Evolutionary conservation across 92 coral and sea anemone species (phyloP), one percentile per base, ranked within the genome.

Genomic region (Siderastrea siderea): DNA sequence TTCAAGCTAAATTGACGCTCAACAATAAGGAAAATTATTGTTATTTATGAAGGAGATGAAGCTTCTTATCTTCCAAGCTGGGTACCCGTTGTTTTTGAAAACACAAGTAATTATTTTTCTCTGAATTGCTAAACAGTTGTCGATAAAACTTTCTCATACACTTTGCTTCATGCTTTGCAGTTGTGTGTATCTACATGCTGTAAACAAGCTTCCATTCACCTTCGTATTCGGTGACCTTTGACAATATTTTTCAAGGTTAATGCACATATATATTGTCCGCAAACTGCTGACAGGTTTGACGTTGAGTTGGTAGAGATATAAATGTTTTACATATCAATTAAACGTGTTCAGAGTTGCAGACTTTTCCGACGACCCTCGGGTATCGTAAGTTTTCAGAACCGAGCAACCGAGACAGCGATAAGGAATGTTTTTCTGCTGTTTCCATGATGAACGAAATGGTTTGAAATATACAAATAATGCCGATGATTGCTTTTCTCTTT

Each of bases 401-500:
- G 70, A 53, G 80, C 64, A 84, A 84, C 79, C 72, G 12, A n/a
- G 1, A n/a, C 46, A 3, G 5, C 63, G 51, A 72, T 49, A 60
- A n/a, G 79, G 79, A 74, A 74, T 73, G 19, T 12, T 44, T 43
- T 5, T 12, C 62, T 61, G 38, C 61, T 49, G 60, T 51, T 73
- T 84, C 46, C 71, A n/a, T 19, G 73, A 26, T 62, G 72, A 71
- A 59, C 49, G 54, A 83, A 73, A 51, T 84, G 81, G 50, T 51
- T 57, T 62, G 72, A 47, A 60, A 61, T 49, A 74, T 64, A 73
- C 74, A 73, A 71, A 83, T 48, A 51, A 6, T 16, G 48, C 48
- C 55, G 64, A 49, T 84, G 50, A 73, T 72, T 84, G 64, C 38
- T 73, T 83, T 55, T 48, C 26, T 62, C 69, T 62, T 59, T 84